These are phyloP conservation scores for Phoenoteleia sp. DNA, from an alignment of 2,888 invertebrate genomes.

Conservation along the genomic window DNA sequence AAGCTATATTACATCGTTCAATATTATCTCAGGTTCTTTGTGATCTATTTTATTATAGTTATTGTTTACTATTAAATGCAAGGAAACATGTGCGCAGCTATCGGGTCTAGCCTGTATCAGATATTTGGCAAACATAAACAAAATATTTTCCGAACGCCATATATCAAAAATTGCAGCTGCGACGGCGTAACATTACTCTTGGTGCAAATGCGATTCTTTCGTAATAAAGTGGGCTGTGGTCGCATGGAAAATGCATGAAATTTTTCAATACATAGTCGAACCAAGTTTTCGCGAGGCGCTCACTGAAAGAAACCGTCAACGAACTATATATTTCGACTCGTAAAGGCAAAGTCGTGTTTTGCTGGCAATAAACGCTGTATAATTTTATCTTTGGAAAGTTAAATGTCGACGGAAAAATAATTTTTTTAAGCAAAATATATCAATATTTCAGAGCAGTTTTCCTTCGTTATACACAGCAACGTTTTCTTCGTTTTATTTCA, in stretches of 20 bases:
- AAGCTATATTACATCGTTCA: too few relatives aligned
- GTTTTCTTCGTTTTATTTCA: too few relatives aligned
- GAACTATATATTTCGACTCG: conserved; percentile 35
- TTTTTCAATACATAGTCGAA: conserved; percentile 71
- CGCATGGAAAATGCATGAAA: conserved; percentile 76
- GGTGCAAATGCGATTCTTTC: conserved; percentile 45
- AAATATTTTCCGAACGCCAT: conserved; percentile 27
- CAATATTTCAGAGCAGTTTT: background rate
- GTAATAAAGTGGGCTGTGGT: conserved; percentile 55
- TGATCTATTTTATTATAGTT: too few relatives aligned
- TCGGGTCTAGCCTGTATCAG: background rate
- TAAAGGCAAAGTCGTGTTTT: conserved; percentile 40
- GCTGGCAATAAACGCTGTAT: conserved; percentile 20
- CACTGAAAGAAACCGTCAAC: conserved; percentile 39
- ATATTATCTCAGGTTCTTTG: too few relatives aligned
- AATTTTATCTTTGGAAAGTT: background rate
- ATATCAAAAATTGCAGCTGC: conserved; percentile 7
- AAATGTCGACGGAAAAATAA: background rate
- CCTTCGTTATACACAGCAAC: too few relatives aligned
- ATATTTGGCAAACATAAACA: conserved; percentile 22
- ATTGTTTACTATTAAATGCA: too few relatives aligned
- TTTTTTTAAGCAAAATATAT: background rate
- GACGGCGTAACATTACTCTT: conserved; percentile 33
- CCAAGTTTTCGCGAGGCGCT: conserved; percentile 52
- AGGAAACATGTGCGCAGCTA: background rate